A percentile compares a stretch with the other conserved stretches of the same genome.
Conservation (phyloP, 2,888 invertebrate species). For the Gastrophysa polygoni region DNA sequence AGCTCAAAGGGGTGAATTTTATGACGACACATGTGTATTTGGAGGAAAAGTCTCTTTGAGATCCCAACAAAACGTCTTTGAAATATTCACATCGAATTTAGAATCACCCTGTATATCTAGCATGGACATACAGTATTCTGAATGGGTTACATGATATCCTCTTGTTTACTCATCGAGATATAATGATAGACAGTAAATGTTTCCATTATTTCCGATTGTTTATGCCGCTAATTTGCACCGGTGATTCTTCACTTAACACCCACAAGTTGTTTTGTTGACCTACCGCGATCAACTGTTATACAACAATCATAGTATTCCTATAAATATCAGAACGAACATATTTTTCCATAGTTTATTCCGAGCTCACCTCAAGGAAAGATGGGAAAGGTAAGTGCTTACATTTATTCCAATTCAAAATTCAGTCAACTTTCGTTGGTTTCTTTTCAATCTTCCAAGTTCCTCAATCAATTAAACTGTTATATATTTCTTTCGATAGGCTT, state of each 20-base stretch:
- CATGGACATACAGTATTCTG: too few relatives aligned
- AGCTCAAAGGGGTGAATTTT: too few relatives aligned
- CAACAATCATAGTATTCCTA: background rate
- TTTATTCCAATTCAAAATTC: background rate
- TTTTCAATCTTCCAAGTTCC: too few relatives aligned
- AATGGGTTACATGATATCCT: too few relatives aligned
- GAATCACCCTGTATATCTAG: too few relatives aligned
- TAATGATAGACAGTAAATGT: background rate
- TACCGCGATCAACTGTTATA: background rate
- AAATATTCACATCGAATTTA: too few relatives aligned
- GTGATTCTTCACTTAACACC: background rate
- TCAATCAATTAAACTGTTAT: too few relatives aligned
- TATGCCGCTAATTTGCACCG: background rate
- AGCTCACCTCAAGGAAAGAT: background rate
- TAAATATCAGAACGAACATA: background rate
- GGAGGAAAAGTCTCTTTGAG: too few relatives aligned
- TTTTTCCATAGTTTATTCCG: background rate
- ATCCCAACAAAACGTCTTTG: too few relatives aligned
- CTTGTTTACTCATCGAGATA: background rate
- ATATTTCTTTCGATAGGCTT: background rate
- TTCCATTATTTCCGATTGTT: background rate
- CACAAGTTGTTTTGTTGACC: background rate
- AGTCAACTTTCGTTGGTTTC: too few relatives aligned
- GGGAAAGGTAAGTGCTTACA: background rate
- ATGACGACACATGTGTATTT: too few relatives aligned